These are phyloP conservation scores for Oxygymnocypris stewartii DNA, from an alignment of 2,113 vertebrate species.

Conservation along the genomic window DNA sequence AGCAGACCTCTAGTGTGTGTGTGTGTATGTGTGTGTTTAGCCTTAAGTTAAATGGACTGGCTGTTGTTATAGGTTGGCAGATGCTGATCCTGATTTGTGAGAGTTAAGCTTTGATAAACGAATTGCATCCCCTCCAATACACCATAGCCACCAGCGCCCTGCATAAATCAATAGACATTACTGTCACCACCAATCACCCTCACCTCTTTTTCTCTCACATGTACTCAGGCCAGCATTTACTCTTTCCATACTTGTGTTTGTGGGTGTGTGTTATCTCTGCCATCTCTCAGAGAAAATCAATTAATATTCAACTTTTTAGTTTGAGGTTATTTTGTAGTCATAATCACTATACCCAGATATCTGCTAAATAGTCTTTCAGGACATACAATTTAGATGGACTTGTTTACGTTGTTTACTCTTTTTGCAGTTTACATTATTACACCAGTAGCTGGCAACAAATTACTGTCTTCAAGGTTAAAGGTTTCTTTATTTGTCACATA, in stretches of 20 bases:
- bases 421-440: neutral
- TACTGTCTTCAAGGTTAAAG: neutral
- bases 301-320: neutral
- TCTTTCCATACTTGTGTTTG: neutral
- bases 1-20: no score
- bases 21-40: slow-evolving; percentile 35
- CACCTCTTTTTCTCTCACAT: slow-evolving; percentile 35
- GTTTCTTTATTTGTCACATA: no score
- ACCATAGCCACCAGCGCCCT: slow-evolving; percentile 35
- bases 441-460: neutral
- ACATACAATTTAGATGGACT: neutral
- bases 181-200: slow-evolving; percentile 46
- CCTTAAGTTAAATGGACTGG: slow-evolving; percentile 46
- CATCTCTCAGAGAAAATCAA: neutral
- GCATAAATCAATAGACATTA: slow-evolving; percentile 62
- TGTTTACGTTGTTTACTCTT: neutral
- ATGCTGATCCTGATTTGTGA: slow-evolving; percentile 37
- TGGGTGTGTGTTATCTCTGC: slow-evolving; percentile 25
- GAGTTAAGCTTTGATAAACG: slow-evolving; percentile 44
- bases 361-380: neutral
- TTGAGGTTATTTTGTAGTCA: neutral
- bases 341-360: neutral
- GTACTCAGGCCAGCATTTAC: slow-evolving; percentile 28
- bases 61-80: slow-evolving; percentile 42
- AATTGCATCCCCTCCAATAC: slow-evolving; percentile 45